Percentiles rank a stretch among this genome's conserved stretches.
These are phyloP conservation scores for Acestrorhynchus altus DNA, from an alignment of 2,797 vertebrate genomes.

Conservation along the genomic window DNA sequence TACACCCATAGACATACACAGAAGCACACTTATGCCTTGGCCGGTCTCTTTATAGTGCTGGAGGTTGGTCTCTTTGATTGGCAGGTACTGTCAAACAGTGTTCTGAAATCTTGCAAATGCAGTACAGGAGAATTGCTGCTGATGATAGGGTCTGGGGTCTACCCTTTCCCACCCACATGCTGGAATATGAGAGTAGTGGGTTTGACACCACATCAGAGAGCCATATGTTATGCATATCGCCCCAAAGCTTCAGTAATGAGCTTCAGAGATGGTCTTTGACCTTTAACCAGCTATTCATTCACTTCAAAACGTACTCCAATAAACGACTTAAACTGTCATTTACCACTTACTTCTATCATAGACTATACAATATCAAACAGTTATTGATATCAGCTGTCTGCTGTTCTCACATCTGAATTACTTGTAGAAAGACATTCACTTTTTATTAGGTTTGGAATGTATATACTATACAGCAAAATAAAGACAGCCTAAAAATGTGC, in stretches of 20 bases:
- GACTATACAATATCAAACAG: conserved; percentile 28
- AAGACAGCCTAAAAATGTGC: too few relatives aligned
- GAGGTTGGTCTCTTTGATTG: conserved; percentile 29
- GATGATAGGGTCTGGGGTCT: conserved; percentile 22
- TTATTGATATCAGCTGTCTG: neutral
- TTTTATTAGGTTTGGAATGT: neutral
- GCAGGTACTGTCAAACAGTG: conserved; percentile 6
- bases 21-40: neutral
- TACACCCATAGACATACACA: conserved; percentile 15
- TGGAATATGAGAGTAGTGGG: conserved; percentile 36
- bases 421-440: neutral
- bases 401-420: conserved; percentile 19
- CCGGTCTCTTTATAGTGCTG: conserved; percentile 27
- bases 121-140: conserved; percentile 14
- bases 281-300: conserved; percentile 30
- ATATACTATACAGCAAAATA: too few relatives aligned
- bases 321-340: conserved; percentile 23
- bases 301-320: conserved; percentile 25
- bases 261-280: conserved; percentile 29
- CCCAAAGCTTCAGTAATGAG: conserved; percentile 39
- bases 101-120: conserved; percentile 12
- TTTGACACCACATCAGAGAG: conserved; percentile 27
- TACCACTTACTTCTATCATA: conserved; percentile 11
- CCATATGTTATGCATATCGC: conserved; percentile 47
- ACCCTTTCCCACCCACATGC: conserved; percentile 29